Base-by-base conservation (phyloP, 2,888 invertebrate genomes). In the Tinea pellionella region DNA sequence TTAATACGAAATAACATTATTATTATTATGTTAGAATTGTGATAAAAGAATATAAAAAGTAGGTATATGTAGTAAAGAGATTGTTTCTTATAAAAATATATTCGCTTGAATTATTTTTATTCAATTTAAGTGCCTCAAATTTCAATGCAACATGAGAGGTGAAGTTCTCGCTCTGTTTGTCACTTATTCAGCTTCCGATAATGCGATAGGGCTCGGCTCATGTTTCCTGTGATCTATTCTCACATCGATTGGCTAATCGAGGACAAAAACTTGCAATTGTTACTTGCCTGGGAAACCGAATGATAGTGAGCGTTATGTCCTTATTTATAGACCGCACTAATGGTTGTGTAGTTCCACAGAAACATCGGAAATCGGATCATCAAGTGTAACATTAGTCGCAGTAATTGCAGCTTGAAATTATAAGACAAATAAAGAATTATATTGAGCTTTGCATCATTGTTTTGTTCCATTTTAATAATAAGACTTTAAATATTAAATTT, bases 171-270 rank as follows among this genome's bases (percentile, higher is more conserved):
- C 83, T 65, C 92, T 92, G 15, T 92, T 89, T 84, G 92, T 91
- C 90, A 89, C 75, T n/a, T 92, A 92, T 91, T 88, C 88, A 62
- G 86, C 90, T 93, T 77, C 93, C 92, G 77, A 92, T 92, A 80
- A 90, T 90, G 47, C 47, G 30, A 43, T 89, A 90, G 75, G 91
- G 92, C 69, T 89, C 88, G 67, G 92, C 92, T 64, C 80, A 66
- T 91, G 62, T 93, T 93, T 78, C 93, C 92, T 68, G 93, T 91
- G 63, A 91, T 91, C 37, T 82, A 83, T 86, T 60, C 81, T 85
- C 73, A 79, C 80, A 69, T 24, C 24, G 72, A 74, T 74, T 67
- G 73, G 24, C 59, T 12, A 59, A 71, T 68, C 63, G 75, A 69
- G 68, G 70, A 80, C 75, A 84, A 83, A 83, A 83, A 80, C 65